Evolutionary conservation across 37 sponge, comb jelly and placozoan genomes (phyloP).

Genomic region (Halichondria panicea): DNA sequence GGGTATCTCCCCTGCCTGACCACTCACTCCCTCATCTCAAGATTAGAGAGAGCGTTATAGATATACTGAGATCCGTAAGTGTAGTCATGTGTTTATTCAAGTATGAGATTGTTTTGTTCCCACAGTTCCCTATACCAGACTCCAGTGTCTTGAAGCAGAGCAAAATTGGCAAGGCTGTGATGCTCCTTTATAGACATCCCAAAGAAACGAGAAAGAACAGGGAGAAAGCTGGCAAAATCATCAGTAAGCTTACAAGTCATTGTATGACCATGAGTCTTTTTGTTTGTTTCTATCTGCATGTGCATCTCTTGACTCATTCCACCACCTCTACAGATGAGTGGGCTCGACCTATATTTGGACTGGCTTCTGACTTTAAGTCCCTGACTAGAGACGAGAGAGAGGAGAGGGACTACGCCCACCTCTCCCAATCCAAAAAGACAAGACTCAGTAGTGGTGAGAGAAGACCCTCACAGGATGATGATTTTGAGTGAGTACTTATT

Average conservation of each 20-base stretch:
- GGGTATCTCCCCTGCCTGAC: constrained; percentile 97
- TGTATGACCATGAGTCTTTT: too few species aligned
- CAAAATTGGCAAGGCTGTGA: constrained; percentile 94
- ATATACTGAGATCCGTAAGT: constrained; percentile 62
- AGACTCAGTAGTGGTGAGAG: constrained; percentile 9
- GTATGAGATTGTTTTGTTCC: not conserved
- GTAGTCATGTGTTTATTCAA: not conserved
- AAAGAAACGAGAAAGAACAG: constrained; percentile 89
- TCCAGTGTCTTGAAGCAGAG: constrained; percentile 84
- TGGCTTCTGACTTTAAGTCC: constrained; percentile 83
- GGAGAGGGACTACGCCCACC: constrained; percentile 76
- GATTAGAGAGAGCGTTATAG: constrained; percentile 83
- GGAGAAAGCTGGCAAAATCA: constrained; percentile 88
- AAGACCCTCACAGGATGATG: constrained; percentile 15
- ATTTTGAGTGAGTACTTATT: not conserved
- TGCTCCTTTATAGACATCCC: constrained; percentile 94
- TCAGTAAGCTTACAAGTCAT: constrained; percentile 66
- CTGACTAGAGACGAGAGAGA: constrained; percentile 93
- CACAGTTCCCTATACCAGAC: constrained; percentile 68
- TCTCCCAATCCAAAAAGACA: constrained; percentile 21
- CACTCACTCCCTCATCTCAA: constrained; percentile 91
- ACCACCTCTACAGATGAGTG: constrained; percentile 72
- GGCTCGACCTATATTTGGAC: constrained; percentile 98
- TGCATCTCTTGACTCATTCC: not conserved
- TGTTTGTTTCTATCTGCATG: not conserved